Base-by-base conservation (phyloP, 2,113 vertebrate species). In the Trematocara variabile region DNA sequence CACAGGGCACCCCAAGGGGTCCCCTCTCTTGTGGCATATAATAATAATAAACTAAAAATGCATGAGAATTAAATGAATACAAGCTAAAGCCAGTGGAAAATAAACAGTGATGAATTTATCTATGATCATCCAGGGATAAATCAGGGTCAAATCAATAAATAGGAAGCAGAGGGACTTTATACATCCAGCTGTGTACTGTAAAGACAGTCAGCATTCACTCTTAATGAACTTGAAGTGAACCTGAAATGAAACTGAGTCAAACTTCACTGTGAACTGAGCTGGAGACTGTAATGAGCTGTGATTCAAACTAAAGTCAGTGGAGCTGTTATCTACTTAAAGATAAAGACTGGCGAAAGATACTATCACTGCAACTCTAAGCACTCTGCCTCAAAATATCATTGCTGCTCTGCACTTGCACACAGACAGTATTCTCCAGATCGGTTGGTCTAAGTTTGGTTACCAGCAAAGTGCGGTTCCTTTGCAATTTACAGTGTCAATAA, bases 271-370 rank as follows among this genome's bases (percentile, higher is more conserved):
- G 85, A 85, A 81, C 80, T 80, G 70, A 91, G 77, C 86, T 86
- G 83, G 82, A 80, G 70, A 82, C 82, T 78, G 60, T 85, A 92
- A 93, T 88, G 86, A 91, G 90, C 82, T 84, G 86, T 58, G 86
- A 92, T 89, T 63, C 85, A 79, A 87, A 87, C 83, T 65, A 70
- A 83, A 92, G 90, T 89, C 90, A 83, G 82, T 68, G 77, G 77
- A 92, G 91, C 86, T 50, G 80, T 92, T 94, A 95, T 93, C 93
- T 91, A 18, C 80, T 90, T 82, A 87, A 91, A 89, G 94, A 95
- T 94, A 92, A 94, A 91, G 89, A 90, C 90, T 54, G 50, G 58
- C 85, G 81, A 84, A 81, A 93, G 92, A 95, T 94, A 86, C 77
- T 92, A 95, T 94, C 94, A 13, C 83, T 65, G 84, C 79, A 44